Evolutionary conservation across 2,888 invertebrate species (phyloP), one percentile per base, ranked within the genome.

Genomic region (Podotricha telesiphe): DNA sequence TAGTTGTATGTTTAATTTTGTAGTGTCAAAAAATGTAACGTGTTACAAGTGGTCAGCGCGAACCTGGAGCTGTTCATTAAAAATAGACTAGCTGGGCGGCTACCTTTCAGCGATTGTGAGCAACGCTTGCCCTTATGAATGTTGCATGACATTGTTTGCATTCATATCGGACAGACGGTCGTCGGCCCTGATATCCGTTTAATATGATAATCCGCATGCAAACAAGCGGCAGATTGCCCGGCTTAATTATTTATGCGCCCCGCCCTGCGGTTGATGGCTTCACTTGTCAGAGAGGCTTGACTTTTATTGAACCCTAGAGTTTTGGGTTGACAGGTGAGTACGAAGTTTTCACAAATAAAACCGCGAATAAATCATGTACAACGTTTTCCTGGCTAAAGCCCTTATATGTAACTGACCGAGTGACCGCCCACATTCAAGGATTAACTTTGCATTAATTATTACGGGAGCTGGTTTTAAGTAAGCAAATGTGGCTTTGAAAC

Each of bases 151-250:
- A 88, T 89, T 89, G 88, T 91, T 89, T 86, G 87, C 85, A 83
- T 88, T 87, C 83, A 87, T 88, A 90, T 88, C 78, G 78, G 82
- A 77, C 71, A 78, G 76, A 78, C 82, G 83, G 84, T 82, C 86
- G 82, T 76, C 82, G 85, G 83, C 85, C 85, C 87, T 88, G 89
- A 88, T 91, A 91, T 91, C 89, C 88, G 90, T 91, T 92, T 93
- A 93, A 92, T 92, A 93, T 93, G 92, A 92, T 93, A 93, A 93
- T 93, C 90, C 88, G 81, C 85, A 90, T 91, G 92, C 92, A 93
- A 91, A 91, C 91, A 90, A 86, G 82, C 88, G 87, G 82, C 83
- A 89, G 89, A 91, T 91, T 88, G 90, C 86, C 87, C 84, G 85
- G 82, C 85, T 85, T 88, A 90, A 91, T 92, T 91, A 92, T 91